phyloP scores from a whole-genome alignment of 2,113 vertebrate genomes.

The Spheniscus mendiculus region DNA sequence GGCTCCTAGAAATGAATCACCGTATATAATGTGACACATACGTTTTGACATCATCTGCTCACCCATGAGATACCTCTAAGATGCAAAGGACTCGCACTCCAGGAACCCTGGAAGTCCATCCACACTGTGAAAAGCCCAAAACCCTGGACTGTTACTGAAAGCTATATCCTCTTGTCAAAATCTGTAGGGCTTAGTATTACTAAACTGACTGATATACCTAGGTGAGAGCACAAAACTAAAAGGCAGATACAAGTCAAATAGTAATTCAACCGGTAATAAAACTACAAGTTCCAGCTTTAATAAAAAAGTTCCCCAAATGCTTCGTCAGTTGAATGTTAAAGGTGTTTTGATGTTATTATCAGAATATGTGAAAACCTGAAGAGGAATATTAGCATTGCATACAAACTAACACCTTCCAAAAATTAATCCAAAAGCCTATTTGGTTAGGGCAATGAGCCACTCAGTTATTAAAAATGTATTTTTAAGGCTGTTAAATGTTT shows the following conservation, averaged over 20 bases:
- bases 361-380: neutral
- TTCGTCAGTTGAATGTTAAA: neutral
- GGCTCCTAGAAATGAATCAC: neutral
- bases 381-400: neutral
- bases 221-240: neutral
- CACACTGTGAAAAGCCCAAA: neutral
- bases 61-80: neutral
- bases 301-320: neutral
- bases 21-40: neutral
- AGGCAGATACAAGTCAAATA: neutral
- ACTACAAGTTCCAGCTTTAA: neutral
- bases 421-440: neutral
- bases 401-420: neutral
- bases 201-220: neutral
- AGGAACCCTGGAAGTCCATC: neutral
- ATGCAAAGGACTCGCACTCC: neutral
- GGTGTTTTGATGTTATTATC: neutral
- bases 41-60: neutral
- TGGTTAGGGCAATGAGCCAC: neutral
- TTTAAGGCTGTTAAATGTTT: constrained; percentile 13
- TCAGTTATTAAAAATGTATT: neutral
- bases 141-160: neutral
- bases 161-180: neutral
- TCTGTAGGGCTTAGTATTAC: neutral
- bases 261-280: neutral